These are phyloP conservation scores for Ooceraea biroi DNA, from an alignment of 1,140 invertebrate genomes.

Conservation along the genomic window DNA sequence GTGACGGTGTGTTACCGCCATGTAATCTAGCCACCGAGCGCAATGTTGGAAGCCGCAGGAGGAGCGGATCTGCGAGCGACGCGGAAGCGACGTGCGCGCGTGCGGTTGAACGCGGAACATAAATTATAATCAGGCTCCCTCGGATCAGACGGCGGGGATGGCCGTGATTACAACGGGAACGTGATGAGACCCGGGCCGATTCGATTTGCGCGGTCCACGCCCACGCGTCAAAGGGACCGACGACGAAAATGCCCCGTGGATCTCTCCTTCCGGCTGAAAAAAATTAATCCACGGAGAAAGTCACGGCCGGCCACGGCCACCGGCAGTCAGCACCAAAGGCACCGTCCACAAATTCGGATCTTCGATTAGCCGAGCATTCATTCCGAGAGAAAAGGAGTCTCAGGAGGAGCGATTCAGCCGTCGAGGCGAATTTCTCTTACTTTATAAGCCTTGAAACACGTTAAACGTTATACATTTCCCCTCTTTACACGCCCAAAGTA, in stretches of 20 bases:
- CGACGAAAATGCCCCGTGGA: constrained; percentile 68
- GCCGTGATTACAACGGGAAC: constrained; percentile 75
- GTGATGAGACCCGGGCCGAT: constrained; percentile 80
- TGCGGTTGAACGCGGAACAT: constrained; percentile 59
- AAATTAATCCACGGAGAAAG: constrained; percentile 65
- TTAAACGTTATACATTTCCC: background rate
- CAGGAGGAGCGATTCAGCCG: too few species aligned
- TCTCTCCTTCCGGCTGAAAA: constrained; percentile 48
- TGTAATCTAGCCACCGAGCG: constrained; percentile 46
- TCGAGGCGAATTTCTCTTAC: background rate
- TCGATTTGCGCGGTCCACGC: constrained; percentile 81
- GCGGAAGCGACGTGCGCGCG: constrained; percentile 35
- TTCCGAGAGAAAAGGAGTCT: background rate
- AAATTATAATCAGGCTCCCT: constrained; percentile 80
- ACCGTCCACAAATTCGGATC: constrained; percentile 15
- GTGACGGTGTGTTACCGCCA: constrained; percentile 25
- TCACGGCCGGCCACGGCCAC: constrained; percentile 3
- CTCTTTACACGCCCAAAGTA: background rate
- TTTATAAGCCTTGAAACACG: background rate
- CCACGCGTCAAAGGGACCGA: constrained; percentile 80
- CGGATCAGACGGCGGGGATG: constrained; percentile 40
- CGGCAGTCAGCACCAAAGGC: constrained; percentile 55
- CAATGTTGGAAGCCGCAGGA: constrained; percentile 25
- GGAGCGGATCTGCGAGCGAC: constrained; percentile 31
- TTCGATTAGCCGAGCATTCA: constrained; percentile 23